phyloP scores from a whole-genome alignment of 1,140 invertebrate species.

The Heterodera schachtii region DNA sequence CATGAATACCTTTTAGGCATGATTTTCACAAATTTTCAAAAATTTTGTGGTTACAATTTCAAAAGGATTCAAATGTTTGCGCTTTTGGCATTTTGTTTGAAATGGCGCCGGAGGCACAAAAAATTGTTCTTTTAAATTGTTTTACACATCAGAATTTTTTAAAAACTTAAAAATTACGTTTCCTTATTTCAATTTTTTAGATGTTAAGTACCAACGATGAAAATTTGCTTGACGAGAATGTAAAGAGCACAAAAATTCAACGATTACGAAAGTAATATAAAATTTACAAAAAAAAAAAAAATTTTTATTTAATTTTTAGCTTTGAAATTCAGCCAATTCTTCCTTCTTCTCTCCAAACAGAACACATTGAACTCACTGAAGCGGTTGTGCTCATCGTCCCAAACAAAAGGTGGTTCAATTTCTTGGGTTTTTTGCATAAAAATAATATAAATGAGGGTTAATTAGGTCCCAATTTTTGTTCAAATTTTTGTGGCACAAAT shows the following conservation, averaged over 20 bases:
- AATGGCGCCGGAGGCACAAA: no score
- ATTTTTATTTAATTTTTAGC: constrained; percentile 6
- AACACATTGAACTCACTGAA: neutral
- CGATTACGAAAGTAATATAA: neutral
- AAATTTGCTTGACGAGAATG: neutral
- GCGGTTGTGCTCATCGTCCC: neutral
- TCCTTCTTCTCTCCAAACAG: constrained; percentile 1
- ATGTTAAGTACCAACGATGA: neutral
- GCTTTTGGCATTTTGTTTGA: no score
- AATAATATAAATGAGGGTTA: no score
- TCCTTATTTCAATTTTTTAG: neutral
- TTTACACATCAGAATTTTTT: no score
- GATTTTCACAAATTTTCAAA: no score
- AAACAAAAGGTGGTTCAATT: constrained; percentile 14
- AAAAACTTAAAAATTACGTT: no score
- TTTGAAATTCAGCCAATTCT: constrained; percentile 28
- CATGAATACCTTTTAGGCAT: no score
- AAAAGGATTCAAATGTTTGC: no score
- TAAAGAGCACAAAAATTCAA: neutral
- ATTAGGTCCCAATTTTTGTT: neutral
- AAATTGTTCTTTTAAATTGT: no score
- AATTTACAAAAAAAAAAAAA: neutral
- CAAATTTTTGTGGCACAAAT: neutral
- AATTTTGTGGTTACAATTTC: no score
- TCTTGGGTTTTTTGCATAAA: neutral